phyloP scores from a whole-genome alignment of 2,797 vertebrate species.

The Syngnathus rostellatus region DNA sequence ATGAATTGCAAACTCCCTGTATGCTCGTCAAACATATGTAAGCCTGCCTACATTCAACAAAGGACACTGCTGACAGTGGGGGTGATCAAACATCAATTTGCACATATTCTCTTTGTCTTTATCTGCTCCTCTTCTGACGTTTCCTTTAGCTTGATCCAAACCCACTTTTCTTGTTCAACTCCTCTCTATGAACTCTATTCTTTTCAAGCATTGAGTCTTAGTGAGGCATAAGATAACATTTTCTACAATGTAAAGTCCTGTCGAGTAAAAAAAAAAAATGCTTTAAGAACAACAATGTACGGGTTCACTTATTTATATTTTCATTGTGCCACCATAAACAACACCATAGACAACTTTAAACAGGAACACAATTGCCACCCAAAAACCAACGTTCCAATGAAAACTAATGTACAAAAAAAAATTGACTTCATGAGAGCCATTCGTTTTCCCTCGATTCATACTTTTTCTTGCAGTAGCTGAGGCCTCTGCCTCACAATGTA shows the following conservation, averaged over 20 bases:
- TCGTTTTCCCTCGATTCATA: too few relatives aligned
- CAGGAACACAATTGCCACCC: neutral
- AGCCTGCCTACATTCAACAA: conserved; percentile 26
- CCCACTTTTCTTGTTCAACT: conserved; percentile 9
- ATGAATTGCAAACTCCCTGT: conserved; percentile 26
- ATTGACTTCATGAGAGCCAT: too few relatives aligned
- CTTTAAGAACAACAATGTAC: too few relatives aligned
- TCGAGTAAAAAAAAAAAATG: neutral
- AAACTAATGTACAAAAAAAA: neutral
- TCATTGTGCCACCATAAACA: too few relatives aligned
- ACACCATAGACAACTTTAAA: too few relatives aligned
- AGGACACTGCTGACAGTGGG: conserved; percentile 40
- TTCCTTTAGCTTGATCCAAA: conserved; percentile 12
- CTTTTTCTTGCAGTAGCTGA: neutral
- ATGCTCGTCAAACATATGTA: conserved; percentile 11
- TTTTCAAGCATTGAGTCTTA: conserved; percentile 17
- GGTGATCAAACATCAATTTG: conserved; percentile 32
- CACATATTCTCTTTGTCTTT: conserved; percentile 23
- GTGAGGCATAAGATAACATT: conserved; percentile 9
- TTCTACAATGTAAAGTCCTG: conserved; percentile 2
- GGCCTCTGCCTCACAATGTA: neutral
- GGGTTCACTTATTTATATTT: too few relatives aligned
- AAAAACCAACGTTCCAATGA: neutral
- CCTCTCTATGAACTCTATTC: neutral
- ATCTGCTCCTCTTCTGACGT: conserved; percentile 14